Conservation (phyloP, 2,888 invertebrate species). For the Hyles lineata region DNA sequence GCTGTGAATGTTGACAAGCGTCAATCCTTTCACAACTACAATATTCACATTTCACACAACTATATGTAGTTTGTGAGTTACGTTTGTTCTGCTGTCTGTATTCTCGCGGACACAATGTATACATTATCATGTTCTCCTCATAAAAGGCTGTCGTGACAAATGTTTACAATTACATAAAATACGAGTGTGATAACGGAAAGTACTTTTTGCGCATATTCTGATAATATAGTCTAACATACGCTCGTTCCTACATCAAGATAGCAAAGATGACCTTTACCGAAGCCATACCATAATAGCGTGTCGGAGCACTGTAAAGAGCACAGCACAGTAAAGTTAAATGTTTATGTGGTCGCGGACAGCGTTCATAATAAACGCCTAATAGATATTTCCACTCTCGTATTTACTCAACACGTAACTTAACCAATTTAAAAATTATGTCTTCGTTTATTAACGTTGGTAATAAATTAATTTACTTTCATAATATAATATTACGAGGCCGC, state of each 20-base stretch:
- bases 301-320: not conserved
- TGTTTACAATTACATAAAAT: slow-evolving; percentile 23
- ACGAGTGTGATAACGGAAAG: slow-evolving; percentile 7
- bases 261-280: slow-evolving; percentile 21
- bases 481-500: slow-evolving; percentile 67
- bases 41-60: not conserved
- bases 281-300: slow-evolving; percentile 18
- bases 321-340: slow-evolving; percentile 16
- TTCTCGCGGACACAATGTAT: not conserved
- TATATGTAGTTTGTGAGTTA: not conserved
- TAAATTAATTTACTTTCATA: slow-evolving; percentile 78
- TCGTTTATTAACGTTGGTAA: slow-evolving; percentile 67
- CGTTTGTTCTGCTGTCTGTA: not conserved
- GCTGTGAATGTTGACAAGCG: slow-evolving; percentile 21
- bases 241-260: slow-evolving; percentile 23
- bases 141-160: slow-evolving; percentile 27
- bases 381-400: slow-evolving; percentile 23
- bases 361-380: slow-evolving; percentile 23
- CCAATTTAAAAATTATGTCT: slow-evolving; percentile 66
- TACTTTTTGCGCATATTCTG: slow-evolving; percentile 17
- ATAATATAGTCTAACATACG: slow-evolving; percentile 9
- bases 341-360: slow-evolving; percentile 8
- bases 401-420: slow-evolving; percentile 32
- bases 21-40: slow-evolving; percentile 1
- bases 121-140: slow-evolving; percentile 14